phyloP scores from a whole-genome alignment of 30 jellyfish, hydroid and myxozoan genomes.

The Aurelia aurita region DNA sequence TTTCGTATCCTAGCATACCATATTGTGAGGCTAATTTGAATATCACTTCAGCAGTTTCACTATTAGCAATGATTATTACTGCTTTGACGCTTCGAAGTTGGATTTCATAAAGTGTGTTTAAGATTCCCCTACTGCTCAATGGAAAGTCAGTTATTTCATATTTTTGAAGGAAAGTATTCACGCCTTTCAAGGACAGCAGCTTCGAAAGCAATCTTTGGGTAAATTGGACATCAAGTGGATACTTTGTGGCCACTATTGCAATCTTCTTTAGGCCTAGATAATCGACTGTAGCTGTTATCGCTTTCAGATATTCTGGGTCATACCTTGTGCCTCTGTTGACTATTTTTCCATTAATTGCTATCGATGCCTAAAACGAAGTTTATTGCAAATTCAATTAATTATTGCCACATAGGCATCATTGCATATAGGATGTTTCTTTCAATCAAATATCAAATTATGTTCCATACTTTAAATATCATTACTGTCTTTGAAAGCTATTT shows the following conservation, averaged over 20 bases:
- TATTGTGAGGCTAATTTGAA: conserved; percentile 13
- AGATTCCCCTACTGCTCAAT: neutral
- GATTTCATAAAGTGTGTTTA: conserved; percentile 5
- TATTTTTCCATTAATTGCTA: neutral
- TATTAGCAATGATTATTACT: neutral
- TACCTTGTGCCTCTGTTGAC: neutral
- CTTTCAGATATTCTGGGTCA: conserved; percentile 1
- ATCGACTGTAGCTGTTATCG: conserved; percentile 1
- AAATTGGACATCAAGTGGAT: neutral
- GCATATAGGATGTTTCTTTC: too few species aligned
- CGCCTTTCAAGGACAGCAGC: too few species aligned
- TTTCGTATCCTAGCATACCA: conserved; percentile 1
- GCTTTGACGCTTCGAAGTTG: neutral
- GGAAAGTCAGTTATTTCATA: too few species aligned
- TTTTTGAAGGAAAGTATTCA: too few species aligned
- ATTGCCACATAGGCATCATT: too few species aligned
- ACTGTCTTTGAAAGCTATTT: too few species aligned
- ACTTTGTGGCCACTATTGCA: conserved; percentile 24
- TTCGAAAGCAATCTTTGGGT: neutral
- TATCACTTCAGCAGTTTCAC: conserved; percentile 4
- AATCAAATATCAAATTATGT: too few species aligned
- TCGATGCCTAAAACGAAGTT: conserved; percentile 1
- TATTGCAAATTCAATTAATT: neutral
- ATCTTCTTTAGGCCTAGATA: conserved; percentile 21
- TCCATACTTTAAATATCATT: too few species aligned